Base-by-base conservation (phyloP, 2,797 vertebrate species). In the Chaunax sp. region DNA sequence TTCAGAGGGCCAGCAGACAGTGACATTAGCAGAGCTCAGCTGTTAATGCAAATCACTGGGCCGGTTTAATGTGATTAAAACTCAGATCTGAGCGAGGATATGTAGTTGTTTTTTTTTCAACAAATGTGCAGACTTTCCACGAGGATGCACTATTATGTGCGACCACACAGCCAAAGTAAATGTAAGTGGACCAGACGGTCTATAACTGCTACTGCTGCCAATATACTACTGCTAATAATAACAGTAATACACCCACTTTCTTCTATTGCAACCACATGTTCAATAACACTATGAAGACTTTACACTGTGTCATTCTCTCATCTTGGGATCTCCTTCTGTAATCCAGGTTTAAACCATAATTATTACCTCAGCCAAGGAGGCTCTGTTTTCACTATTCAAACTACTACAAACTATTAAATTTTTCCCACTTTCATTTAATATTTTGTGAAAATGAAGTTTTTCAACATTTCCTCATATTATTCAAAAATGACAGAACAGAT, bases 51-150 rank as follows among this genome's bases (percentile, higher is more conserved):
- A 74, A 84, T 69, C 72, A 67, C 58, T 68, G 47, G 51, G 9
- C 71, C 19, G 22, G 64, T 49, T 72, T 77, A 75, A 87, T 73
- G 72, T 70, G 58, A 83, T 77, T 84, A 69, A 81, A 82, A 62
- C 51, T 72, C 55, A 3, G 56, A 61, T 67, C 54, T 71, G 55
- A 73, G 30, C 40, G 33, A 46, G 56, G 50, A 69, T 44, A n/a
- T 20, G n/a, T 28, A 46, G 30, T 22, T 35, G 11, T 18, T 46
- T 55, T 26, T 30, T 44, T 35, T 40, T 20, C 4, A 43, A 43
- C 30, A 26, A 18, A 62, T 55, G 18, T 44, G 25, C 9, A 46
- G 52, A 64, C 33, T 57, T 71, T 54, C 15, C 23, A 30, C 49
- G 65, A 54, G 30, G 30, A 50, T 33, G n/a, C 45, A 18, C 52